Percentiles rank a stretch among this genome's conserved stretches.
Evolutionary conservation across 2,113 vertebrate genomes (phyloP).

Genomic region (Paratilapia polleni): DNA sequence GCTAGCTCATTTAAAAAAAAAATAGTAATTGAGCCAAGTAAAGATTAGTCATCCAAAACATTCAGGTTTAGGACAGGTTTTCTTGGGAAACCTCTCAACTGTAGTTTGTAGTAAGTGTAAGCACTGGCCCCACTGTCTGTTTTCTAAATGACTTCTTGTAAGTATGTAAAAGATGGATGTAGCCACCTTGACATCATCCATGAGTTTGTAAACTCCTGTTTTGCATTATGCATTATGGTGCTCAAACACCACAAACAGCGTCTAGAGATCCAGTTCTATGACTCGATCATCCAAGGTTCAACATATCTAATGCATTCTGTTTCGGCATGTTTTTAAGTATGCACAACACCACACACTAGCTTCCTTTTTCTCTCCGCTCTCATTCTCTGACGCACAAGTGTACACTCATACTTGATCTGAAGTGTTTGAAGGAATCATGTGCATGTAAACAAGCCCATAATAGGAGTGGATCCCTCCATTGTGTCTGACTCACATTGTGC

Average conservation of each 20-base stretch:
- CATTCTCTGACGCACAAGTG: background rate
- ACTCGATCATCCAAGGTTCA: background rate
- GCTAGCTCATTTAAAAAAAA: background rate
- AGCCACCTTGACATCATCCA: background rate
- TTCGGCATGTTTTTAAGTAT: background rate
- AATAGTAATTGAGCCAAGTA: background rate
- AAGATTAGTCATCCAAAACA: background rate
- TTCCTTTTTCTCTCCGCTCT: background rate
- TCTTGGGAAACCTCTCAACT: background rate
- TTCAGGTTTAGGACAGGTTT: background rate
- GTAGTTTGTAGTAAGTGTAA: background rate
- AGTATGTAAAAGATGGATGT: background rate
- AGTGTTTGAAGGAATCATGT: conserved; percentile 28
- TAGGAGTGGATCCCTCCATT: conserved; percentile 34
- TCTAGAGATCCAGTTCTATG: background rate
- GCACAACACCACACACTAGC: background rate
- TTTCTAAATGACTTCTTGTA: conserved; percentile 16
- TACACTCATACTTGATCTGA: conserved; percentile 14
- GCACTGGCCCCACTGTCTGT: background rate
- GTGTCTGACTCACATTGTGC: conserved; percentile 1
- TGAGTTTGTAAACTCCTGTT: background rate
- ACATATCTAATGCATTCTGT: background rate
- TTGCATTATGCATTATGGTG: background rate
- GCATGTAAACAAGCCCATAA: conserved; percentile 55
- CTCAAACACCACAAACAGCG: background rate